These are phyloP conservation scores for Eptatretus burgeri DNA, from an alignment of 2,113 vertebrate genomes.

Conservation along the genomic window DNA sequence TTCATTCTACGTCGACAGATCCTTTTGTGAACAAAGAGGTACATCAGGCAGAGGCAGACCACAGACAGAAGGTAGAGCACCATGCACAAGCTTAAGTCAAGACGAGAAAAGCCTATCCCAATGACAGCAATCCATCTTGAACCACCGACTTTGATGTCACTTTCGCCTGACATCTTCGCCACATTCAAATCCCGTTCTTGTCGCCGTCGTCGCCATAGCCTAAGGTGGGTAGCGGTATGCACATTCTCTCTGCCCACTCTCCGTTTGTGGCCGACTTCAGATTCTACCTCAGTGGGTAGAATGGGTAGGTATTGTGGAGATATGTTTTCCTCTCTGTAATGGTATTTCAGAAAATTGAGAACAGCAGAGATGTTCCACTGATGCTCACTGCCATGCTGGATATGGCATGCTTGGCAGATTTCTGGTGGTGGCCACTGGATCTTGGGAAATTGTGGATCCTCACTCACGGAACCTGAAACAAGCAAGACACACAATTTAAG, in stretches of 20 bases:
- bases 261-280: neutral
- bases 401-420: constrained; percentile 40
- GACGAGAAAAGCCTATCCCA: constrained; percentile 42
- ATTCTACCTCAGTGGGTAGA: constrained; percentile 10
- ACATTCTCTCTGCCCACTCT: neutral
- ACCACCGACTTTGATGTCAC: constrained; percentile 9
- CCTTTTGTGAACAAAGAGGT: constrained; percentile 53
- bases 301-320: constrained; percentile 16
- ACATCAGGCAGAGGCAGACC: constrained; percentile 63
- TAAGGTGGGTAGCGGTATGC: constrained; percentile 3
- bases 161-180: neutral
- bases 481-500: too few species aligned
- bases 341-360: constrained; percentile 30
- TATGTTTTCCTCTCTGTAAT: constrained; percentile 33
- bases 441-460: constrained; percentile 63
- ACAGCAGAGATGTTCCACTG: constrained; percentile 40
- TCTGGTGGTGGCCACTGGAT: constrained; percentile 48
- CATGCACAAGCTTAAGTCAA: constrained; percentile 87
- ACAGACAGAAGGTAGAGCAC: constrained; percentile 46
- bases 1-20: neutral
- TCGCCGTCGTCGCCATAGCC: neutral
- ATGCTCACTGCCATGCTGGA: constrained; percentile 31
- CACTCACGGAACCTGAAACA: constrained; percentile 33
- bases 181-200: neutral
- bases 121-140: constrained; percentile 22